These are phyloP conservation scores for Sarcophaga caerulescens DNA, from an alignment of 2,888 invertebrate genomes.

Conservation along the genomic window DNA sequence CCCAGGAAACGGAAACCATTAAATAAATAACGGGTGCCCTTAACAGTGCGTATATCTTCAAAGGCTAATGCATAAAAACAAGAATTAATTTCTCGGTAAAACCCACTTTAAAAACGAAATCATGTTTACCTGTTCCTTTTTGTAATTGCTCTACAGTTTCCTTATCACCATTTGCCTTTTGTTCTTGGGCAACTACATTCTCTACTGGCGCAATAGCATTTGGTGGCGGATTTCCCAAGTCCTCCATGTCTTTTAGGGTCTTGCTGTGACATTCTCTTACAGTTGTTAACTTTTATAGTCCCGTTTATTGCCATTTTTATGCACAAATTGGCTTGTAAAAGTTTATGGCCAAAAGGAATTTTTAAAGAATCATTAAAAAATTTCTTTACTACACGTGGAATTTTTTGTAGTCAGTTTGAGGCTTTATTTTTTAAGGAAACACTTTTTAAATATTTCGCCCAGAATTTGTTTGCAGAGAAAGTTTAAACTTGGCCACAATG, in stretches of 20 bases:
- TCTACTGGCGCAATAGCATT: neutral
- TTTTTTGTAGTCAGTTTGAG: neutral
- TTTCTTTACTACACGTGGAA: neutral
- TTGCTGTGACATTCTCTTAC: neutral
- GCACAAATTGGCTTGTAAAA: neutral
- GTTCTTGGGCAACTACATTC: neutral
- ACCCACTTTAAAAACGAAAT: neutral
- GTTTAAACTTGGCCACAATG: no score
- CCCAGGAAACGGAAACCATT: conserved; percentile 69
- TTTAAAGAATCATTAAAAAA: neutral
- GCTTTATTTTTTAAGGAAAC: neutral
- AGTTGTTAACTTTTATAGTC: neutral
- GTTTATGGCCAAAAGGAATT: neutral
- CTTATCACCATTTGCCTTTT: neutral
- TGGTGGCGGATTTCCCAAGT: neutral
- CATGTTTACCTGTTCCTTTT: neutral
- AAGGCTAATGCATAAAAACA: neutral
- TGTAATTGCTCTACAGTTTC: neutral
- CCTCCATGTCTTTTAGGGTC: neutral
- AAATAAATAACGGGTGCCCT: conserved; percentile 48
- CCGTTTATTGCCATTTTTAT: no score
- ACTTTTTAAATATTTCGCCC: no score
- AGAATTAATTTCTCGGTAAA: no score
- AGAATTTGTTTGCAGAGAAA: no score
- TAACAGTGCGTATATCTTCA: neutral